phyloP scores from a whole-genome alignment of 2,113 vertebrate species.

The Pongo pygmaeus region DNA sequence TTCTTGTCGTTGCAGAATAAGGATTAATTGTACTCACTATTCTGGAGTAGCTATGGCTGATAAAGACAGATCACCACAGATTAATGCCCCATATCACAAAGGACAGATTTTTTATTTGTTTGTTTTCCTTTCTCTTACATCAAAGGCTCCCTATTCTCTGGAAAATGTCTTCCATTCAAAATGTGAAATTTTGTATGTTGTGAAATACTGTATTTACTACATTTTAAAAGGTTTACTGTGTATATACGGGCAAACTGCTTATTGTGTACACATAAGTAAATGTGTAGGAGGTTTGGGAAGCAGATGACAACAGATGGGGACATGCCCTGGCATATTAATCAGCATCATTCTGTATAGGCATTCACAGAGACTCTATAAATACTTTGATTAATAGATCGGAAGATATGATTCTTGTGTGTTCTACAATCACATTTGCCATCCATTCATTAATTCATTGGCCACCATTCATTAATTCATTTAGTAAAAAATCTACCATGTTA shows the following conservation, averaged over 20 bases:
- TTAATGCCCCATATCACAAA: neutral
- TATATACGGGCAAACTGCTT: neutral
- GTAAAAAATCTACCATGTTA: neutral
- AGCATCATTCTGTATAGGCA: neutral
- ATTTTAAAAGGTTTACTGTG: neutral
- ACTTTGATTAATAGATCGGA: neutral
- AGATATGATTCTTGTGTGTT: neutral
- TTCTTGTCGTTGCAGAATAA: neutral
- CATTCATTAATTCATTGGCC: neutral
- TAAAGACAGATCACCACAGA: neutral
- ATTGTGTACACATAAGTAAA: neutral
- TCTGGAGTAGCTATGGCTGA: neutral
- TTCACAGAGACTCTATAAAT: neutral
- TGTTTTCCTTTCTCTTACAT: neutral
- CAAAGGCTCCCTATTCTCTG: neutral
- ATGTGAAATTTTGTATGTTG: neutral
- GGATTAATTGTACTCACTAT: neutral
- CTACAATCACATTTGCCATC: neutral
- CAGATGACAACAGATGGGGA: neutral
- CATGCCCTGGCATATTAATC: neutral
- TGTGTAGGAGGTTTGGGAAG: neutral
- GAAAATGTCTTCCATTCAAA: neutral
- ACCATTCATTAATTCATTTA: neutral
- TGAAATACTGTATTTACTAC: neutral
- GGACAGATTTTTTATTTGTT: neutral